These are phyloP conservation scores for Charadrius vociferus DNA, from an alignment of 2,113 vertebrate genomes.

Conservation along the genomic window DNA sequence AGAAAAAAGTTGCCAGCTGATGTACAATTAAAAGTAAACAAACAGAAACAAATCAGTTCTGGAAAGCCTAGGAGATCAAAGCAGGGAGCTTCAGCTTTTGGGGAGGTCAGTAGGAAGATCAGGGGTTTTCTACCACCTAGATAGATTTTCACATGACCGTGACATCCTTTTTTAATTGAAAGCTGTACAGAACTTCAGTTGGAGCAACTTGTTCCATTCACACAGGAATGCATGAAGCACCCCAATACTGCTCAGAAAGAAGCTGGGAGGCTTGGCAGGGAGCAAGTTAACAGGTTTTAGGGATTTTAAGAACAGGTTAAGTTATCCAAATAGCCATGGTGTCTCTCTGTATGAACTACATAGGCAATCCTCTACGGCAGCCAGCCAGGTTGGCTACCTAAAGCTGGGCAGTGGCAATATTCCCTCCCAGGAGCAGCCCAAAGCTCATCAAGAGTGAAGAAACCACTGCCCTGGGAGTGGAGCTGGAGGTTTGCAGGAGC, in stretches of 20 bases:
- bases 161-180: neutral
- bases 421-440: neutral
- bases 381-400: neutral
- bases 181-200: neutral
- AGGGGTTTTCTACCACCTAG: neutral
- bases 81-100: neutral
- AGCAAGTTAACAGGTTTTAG: neutral
- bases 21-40: neutral
- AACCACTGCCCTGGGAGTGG: neutral
- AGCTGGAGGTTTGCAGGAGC: neutral
- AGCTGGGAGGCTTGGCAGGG: neutral
- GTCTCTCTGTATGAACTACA: neutral
- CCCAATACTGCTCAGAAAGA: neutral
- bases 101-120: neutral
- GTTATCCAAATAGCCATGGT: neutral
- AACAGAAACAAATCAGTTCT: neutral
- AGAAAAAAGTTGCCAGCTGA: neutral
- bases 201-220: neutral
- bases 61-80: neutral
- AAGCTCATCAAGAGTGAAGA: neutral
- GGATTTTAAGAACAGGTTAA: neutral
- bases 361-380: fast-evolving
- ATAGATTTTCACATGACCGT: neutral
- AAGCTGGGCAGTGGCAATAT: neutral
- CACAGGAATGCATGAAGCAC: neutral